Percentiles rank a stretch among this genome's conserved stretches.
These are phyloP conservation scores for Gastrophysa polygoni DNA, from an alignment of 2,888 invertebrate species.

Conservation along the genomic window DNA sequence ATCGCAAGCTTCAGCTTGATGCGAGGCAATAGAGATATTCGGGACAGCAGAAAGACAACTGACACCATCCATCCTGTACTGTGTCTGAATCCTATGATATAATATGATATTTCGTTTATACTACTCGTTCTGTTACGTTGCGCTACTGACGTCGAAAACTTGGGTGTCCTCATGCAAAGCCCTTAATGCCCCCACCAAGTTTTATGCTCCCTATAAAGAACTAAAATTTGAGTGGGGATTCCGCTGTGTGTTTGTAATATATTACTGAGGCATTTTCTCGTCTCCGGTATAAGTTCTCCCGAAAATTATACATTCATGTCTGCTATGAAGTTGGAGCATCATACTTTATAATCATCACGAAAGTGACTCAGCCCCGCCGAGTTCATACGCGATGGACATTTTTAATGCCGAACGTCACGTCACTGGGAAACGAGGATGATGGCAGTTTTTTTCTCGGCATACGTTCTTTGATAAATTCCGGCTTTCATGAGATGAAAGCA, in stretches of 20 bases:
- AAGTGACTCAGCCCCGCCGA: slow-evolving; percentile 29
- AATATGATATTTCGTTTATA: slow-evolving; percentile 3
- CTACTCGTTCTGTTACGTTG: not conserved
- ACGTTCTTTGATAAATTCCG: not conserved
- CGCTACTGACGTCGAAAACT: slow-evolving; percentile 17
- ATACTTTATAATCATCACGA: slow-evolving; percentile 31
- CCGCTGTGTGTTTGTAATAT: slow-evolving; percentile 41
- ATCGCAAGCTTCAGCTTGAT: no score
- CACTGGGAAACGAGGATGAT: slow-evolving; percentile 18
- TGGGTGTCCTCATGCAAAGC: slow-evolving; percentile 30
- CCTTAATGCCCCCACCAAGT: slow-evolving; percentile 43
- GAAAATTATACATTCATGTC: slow-evolving; percentile 33
- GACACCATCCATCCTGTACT: no score
- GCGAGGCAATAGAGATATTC: no score
- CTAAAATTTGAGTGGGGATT: slow-evolving; percentile 46
- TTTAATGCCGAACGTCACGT: slow-evolving; percentile 21
- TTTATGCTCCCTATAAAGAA: slow-evolving; percentile 46
- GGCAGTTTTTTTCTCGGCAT: slow-evolving; percentile 16
- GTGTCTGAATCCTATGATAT: no score
- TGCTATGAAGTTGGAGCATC: slow-evolving; percentile 31
- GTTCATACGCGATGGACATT: slow-evolving; percentile 28
- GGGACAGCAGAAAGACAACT: no score
- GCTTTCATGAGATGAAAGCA: not conserved
- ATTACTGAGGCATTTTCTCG: slow-evolving; percentile 36
- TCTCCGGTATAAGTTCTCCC: slow-evolving; percentile 30